A percentile compares a stretch with the other conserved stretches of the same genome.
Evolutionary conservation across 2,797 vertebrate species (phyloP).

Genomic region (Chelidonichthys spinosus): DNA sequence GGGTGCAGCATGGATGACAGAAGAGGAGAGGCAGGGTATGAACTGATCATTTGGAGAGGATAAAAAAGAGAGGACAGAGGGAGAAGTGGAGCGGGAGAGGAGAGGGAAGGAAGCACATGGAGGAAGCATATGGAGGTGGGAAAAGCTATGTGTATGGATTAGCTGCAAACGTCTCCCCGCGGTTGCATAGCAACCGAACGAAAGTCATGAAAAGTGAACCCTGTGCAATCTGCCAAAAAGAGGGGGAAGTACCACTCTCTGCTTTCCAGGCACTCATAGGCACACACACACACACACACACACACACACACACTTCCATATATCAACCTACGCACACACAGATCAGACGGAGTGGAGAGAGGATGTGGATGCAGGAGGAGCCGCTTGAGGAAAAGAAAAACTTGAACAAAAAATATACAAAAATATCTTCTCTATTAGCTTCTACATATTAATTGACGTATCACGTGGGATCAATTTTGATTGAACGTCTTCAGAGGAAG

Average conservation of each 20-base stretch:
- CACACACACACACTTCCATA: constrained; percentile 1
- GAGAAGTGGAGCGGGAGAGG: neutral
- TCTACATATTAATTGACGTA: neutral
- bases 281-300: constrained; percentile 7
- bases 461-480: neutral
- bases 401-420: no score
- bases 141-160: constrained; percentile 41
- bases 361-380: neutral
- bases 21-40: neutral
- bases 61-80: neutral
- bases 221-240: constrained; percentile 34
- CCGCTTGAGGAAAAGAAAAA: no score
- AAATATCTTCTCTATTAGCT: neutral
- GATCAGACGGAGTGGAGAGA: neutral
- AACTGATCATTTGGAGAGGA: neutral
- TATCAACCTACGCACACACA: neutral
- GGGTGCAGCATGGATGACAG: neutral
- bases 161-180: constrained; percentile 19
- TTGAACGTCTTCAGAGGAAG: neutral
- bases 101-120: neutral
- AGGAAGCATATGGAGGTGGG: constrained; percentile 13
- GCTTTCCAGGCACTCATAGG: constrained; percentile 19
- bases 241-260: constrained; percentile 26
- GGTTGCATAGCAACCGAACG: constrained; percentile 58
- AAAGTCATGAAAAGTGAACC: constrained; percentile 43